A percentile compares a stretch with the other conserved stretches of the same genome.
Evolutionary conservation across 2,888 invertebrate species (phyloP).

Genomic region (Nasonovia ribisnigri): DNA sequence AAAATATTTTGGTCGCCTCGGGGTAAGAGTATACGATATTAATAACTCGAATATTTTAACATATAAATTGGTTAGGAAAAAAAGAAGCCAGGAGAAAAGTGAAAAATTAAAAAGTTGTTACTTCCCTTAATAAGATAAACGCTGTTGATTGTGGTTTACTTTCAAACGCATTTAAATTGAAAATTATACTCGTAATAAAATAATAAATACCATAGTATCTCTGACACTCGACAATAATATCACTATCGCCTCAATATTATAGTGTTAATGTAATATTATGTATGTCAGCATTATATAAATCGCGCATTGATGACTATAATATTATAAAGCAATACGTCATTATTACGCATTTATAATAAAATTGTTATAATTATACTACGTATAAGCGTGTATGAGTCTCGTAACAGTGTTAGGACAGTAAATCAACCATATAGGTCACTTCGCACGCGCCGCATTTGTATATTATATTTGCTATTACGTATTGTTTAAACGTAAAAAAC

Average conservation of each 20-base stretch:
- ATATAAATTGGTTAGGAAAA: conserved; percentile 37
- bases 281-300: neutral
- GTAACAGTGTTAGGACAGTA: neutral
- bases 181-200: neutral
- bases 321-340: neutral
- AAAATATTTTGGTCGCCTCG: neutral
- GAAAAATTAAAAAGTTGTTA: conserved; percentile 41
- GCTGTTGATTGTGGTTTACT: conserved; percentile 1
- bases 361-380: neutral
- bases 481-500: neutral
- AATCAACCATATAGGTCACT: neutral
- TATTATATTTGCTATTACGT: neutral
- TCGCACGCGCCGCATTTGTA: neutral
- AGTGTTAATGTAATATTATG: too few relatives aligned
- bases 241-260: neutral
- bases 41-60: conserved; percentile 28
- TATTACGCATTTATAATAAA: neutral
- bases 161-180: conserved; percentile 31
- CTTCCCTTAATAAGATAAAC: conserved; percentile 15
- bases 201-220: neutral
- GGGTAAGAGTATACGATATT: neutral
- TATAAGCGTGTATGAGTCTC: too few relatives aligned
- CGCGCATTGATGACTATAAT: neutral
- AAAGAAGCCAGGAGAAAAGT: neutral
- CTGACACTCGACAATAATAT: neutral